Evolutionary conservation across 2,113 vertebrate species (phyloP), one percentile per base, ranked within the genome.

Genomic region (Agapornis roseicollis): DNA sequence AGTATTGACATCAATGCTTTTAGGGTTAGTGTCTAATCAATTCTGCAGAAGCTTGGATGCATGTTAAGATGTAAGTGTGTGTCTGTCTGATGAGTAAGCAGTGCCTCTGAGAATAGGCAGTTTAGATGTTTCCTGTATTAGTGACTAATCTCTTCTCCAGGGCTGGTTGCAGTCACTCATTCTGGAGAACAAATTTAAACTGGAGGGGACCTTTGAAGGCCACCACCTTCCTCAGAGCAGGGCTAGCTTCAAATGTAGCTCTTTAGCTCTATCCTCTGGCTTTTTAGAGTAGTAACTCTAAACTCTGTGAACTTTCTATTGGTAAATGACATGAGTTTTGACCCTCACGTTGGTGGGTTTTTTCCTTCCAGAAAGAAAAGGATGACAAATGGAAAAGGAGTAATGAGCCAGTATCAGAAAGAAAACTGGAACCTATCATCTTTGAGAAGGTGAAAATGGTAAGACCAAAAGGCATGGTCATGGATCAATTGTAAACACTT

Each of bases 361-460:
- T 94, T 47, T 66, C 65, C 91, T 58, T 47, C 24, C 96, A 99
- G 99, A 99, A 99, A 98, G 99, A 99, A 94, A 98, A 98, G 52
- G 98, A 98, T 65, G 97, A 97, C 80, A 98, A 98, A 70, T 98
- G 98, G 98, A 98, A 98, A 96, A 99, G 98, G 97, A 98, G 97
- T 78, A 98, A 94, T 27, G 99, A 99, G 82, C 96, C 98, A n/a
- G 98, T 98, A 41, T 93, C 95, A 0, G 98, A 98, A 39, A 97
- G 97, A 44, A 99, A 99, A 95, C 98, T 98, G 90, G 98, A 98
- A 42, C 99, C 99, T 24, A 97, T 99, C 85, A 98, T 99, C 93
- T 99, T 99, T 97, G 99, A 99, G 98, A 99, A 99, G 97, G 99
- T 99, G 97, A 99, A 99, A 97, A 98, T 99, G 99, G 99, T 99